Evolutionary conservation across 1,140 invertebrate genomes (phyloP).

Genomic region (Plutomurus gul): DNA sequence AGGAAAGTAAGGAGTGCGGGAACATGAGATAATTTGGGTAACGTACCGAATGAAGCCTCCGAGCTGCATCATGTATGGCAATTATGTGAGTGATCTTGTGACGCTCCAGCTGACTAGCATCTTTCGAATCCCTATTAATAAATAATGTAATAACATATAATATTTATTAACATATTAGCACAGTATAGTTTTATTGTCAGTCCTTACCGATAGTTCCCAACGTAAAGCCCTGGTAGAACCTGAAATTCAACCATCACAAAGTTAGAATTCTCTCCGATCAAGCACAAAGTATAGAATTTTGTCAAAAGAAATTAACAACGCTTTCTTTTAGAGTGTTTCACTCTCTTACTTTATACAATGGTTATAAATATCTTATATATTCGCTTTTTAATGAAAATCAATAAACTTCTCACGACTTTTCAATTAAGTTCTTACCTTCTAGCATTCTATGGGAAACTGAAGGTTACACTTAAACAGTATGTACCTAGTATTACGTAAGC

Average conservation of each 20-base stretch:
- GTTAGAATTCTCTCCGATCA: background rate
- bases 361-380: background rate
- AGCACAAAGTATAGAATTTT: background rate
- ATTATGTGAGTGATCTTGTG: conserved; percentile 94
- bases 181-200: too few species aligned
- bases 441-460: background rate
- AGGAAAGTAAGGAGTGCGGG: background rate
- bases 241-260: conserved; percentile 57
- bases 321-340: background rate
- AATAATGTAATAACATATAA: background rate
- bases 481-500: too few species aligned
- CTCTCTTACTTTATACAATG: background rate
- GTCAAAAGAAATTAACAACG: background rate
- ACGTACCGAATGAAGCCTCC: conserved; percentile 77
- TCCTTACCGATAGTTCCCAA: conserved; percentile 62
- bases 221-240: conserved; percentile 79
- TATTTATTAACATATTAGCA: too few species aligned
- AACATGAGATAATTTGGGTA: too few species aligned
- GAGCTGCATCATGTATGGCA: conserved; percentile 90
- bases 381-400: background rate
- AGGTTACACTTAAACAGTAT: too few species aligned
- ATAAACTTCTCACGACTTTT: conserved; percentile 14
- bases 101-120: conserved; percentile 80
- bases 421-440: conserved; percentile 12
- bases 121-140: conserved; percentile 87